Base-by-base conservation (phyloP, 2,888 invertebrate species). In the Sturmia bella region DNA sequence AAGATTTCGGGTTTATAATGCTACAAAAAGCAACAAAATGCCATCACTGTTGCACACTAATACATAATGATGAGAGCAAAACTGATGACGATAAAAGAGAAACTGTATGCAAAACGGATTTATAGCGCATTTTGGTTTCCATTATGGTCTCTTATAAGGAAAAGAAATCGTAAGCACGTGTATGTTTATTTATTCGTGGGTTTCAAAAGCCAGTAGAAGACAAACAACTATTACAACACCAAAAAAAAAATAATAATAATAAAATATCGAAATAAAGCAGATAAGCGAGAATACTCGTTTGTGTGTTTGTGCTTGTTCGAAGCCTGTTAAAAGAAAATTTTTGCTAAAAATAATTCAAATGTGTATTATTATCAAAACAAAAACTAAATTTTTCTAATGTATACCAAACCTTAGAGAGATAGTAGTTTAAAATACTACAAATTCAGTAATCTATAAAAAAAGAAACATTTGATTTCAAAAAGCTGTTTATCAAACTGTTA, bases 121-220 rank as follows among this genome's bases (percentile, higher is more conserved):
- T 82, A 78, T 74, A 59, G 74, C 64, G 57, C 77, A 78, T 82
- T 82, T 82, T 68, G 76, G 76, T 77, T 81, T 45, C 32, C 56
- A 63, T 76, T 77, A 81, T 81, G 72, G 76, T 54, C 45, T 69
- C 73, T 32, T 50, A 50, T 68, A 61, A 59, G 61, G 48, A 77
- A 63, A 48, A 66, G 4, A 64, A 69, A 24, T 64, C 66, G 19
- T 72, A 21, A 48, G 41, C n/a, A 52, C 17, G 19, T 54, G 45
- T 21, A 17, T 21, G 41, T 61, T 24, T 45, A 2, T 59, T 2
- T 43, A 32, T 57, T 9, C 15, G 13, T 54, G 12, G 37, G 11
- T 17, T 27, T 37, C 12, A 54, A 52, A 56, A 66, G 64, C 39
- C 56, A 17, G 17, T 27, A 27, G 32, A 32, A 7, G 12, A 48